Conservation (phyloP, 2,797 vertebrate species). For the Ctenopoma kingsleyae region DNA sequence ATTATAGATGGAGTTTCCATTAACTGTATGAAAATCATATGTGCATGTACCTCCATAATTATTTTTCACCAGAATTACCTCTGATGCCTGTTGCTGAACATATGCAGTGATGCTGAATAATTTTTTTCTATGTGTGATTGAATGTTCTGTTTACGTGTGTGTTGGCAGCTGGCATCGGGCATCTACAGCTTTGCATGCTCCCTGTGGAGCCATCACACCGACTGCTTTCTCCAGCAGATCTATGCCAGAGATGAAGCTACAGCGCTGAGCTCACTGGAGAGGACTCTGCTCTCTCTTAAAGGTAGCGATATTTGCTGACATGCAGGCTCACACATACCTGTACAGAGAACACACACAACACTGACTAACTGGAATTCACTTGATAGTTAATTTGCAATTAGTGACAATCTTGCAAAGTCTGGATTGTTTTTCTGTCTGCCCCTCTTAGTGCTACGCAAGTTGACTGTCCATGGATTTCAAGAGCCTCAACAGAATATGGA, state of each 20-base stretch:
- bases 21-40: background rate
- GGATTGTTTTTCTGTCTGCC: background rate
- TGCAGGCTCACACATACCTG: background rate
- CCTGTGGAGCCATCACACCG: slow-evolving; percentile 97
- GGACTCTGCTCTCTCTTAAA: slow-evolving; percentile 95
- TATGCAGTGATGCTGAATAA: slow-evolving; percentile 33
- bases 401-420: background rate
- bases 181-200: slow-evolving; percentile 97
- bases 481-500: slow-evolving; percentile 93
- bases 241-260: slow-evolving; percentile 86
- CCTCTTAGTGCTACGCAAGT: slow-evolving; percentile 91
- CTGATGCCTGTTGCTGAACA: slow-evolving; percentile 10
- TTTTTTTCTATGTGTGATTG: slow-evolving; percentile 38
- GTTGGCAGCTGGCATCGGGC: slow-evolving; percentile 91
- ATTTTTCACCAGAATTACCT: slow-evolving; percentile 14
- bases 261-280: slow-evolving; percentile 92
- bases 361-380: background rate
- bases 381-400: background rate
- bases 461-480: slow-evolving; percentile 96
- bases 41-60: slow-evolving; percentile 1
- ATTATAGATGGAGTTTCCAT: slow-evolving; percentile 1
- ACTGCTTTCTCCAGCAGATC: slow-evolving; percentile 94
- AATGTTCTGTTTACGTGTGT: slow-evolving; percentile 50
- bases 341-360: background rate
- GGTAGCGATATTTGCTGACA: slow-evolving; percentile 79